phyloP scores from a whole-genome alignment of 2,113 vertebrate species.

The Notothenia rossii region DNA sequence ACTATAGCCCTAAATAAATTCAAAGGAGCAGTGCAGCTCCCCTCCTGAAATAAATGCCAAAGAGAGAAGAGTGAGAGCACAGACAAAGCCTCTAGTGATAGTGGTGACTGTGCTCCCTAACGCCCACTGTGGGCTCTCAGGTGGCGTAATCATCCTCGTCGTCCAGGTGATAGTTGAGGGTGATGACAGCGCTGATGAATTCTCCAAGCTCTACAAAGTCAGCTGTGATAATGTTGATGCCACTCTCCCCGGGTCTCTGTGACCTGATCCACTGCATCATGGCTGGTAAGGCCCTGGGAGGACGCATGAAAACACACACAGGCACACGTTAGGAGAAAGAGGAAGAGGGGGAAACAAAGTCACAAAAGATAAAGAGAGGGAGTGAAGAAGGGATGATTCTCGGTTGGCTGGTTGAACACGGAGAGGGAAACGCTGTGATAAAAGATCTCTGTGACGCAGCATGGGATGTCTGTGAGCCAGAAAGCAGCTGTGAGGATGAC shows the following conservation, averaged over 20 bases:
- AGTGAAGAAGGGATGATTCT: constrained; percentile 33
- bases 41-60: constrained; percentile 79
- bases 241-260: constrained; percentile 94
- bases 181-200: constrained; percentile 97
- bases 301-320: constrained; percentile 19
- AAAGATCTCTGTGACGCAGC: constrained; percentile 50
- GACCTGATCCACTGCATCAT: constrained; percentile 99
- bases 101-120: constrained; percentile 67
- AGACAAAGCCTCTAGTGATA: constrained; percentile 40
- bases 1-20: constrained; percentile 86
- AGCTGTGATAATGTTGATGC: constrained; percentile 97
- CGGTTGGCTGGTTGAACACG: constrained; percentile 29
- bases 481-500: constrained; percentile 63
- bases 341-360: neutral
- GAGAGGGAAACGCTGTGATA: constrained; percentile 36
- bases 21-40: constrained; percentile 78
- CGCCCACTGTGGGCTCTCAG: constrained; percentile 83
- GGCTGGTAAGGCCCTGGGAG: constrained; percentile 91
- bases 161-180: constrained; percentile 94
- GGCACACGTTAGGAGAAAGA: neutral
- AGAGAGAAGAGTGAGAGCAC: constrained; percentile 80
- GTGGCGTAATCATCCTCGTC: constrained; percentile 92
- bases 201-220: constrained; percentile 99
- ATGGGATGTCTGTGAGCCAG: constrained; percentile 50
- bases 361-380: constrained; percentile 11